Conservation (phyloP, 2,113 vertebrate genomes). For the Alouatta palliata region DNA sequence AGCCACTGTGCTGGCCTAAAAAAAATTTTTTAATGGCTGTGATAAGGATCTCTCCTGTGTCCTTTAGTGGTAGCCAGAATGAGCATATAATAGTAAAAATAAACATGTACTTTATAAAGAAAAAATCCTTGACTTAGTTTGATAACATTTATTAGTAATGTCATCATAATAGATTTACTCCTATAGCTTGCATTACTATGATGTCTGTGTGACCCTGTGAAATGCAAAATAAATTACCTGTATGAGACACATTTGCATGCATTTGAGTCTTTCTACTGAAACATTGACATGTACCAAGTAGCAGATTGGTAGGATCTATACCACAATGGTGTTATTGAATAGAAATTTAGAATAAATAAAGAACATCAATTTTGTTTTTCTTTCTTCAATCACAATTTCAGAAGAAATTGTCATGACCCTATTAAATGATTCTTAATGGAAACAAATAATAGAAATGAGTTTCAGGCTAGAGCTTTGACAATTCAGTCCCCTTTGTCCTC, state of each 20-base stretch:
- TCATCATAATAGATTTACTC: background rate
- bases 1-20: background rate
- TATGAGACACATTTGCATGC: background rate
- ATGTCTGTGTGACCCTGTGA: background rate
- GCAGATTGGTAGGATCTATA: background rate
- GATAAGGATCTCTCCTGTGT: background rate
- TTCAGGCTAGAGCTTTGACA: background rate
- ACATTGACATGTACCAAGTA: background rate
- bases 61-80: background rate
- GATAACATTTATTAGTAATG: background rate
- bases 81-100: background rate
- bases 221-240: background rate
- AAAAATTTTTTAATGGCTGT: background rate
- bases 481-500: background rate
- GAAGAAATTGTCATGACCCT: background rate
- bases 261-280: constrained; percentile 15
- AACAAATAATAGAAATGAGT: background rate
- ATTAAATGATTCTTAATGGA: background rate
- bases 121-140: constrained; percentile 7
- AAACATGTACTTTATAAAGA: constrained; percentile 24
- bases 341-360: background rate
- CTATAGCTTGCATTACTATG: background rate
- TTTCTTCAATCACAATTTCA: constrained; percentile 3
- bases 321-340: background rate
- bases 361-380: background rate